These are phyloP conservation scores for Pelochelys cantorii DNA, from an alignment of 2,797 vertebrate species.

Conservation along the genomic window DNA sequence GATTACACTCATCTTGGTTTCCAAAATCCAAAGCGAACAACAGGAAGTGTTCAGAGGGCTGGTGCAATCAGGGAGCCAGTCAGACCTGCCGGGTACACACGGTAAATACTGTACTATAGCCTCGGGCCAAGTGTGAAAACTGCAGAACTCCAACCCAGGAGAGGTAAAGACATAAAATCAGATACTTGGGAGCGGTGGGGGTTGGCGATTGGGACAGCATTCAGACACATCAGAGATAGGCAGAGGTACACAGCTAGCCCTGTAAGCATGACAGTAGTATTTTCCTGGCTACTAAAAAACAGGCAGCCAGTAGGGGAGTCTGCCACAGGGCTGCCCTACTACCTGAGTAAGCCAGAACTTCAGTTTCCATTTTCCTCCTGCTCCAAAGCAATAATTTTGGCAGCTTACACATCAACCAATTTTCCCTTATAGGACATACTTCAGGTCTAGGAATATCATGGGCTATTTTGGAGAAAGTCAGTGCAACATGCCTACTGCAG, in stretches of 20 bases:
- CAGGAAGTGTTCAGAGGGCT: background rate
- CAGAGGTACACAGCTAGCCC: background rate
- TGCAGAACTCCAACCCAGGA: background rate
- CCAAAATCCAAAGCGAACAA: background rate
- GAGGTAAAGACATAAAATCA: background rate
- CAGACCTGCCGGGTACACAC: background rate
- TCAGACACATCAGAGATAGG: background rate
- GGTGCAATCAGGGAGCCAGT: background rate
- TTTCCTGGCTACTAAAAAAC: background rate
- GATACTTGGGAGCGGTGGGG: background rate
- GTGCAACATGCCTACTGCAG: background rate
- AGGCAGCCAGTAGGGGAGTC: background rate
- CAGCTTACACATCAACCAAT: background rate
- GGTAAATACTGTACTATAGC: background rate
- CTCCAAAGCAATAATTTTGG: accelerated
- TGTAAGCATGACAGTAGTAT: background rate
- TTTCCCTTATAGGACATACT: background rate
- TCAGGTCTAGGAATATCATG: background rate
- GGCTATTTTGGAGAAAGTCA: background rate
- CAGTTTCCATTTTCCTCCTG: background rate
- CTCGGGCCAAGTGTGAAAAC: background rate
- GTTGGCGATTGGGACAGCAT: background rate
- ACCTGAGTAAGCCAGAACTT: background rate
- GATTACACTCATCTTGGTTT: background rate
- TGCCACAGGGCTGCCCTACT: background rate